phyloP scores from a whole-genome alignment of 2,888 invertebrate genomes.

The Scaptomyza reducta region DNA sequence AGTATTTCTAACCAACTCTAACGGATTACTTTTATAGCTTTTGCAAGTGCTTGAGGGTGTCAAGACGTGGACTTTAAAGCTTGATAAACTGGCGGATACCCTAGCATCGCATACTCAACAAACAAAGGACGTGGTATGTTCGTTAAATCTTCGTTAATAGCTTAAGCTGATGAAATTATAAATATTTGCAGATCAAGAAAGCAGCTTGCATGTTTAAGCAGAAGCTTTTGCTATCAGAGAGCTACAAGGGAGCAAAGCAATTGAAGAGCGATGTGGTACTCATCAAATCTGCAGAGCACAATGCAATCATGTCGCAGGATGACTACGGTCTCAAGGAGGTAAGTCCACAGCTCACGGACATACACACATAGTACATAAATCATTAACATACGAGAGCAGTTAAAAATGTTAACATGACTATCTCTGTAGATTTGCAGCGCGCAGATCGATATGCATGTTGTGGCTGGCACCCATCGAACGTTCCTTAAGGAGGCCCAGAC shows the following conservation, averaged over 20 bases:
- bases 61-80: conserved; percentile 84
- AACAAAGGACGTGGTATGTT: conserved; percentile 82
- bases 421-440: conserved; percentile 88
- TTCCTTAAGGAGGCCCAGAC: conserved; percentile 91
- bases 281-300: conserved; percentile 94
- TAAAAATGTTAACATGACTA: neutral
- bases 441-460: conserved; percentile 87
- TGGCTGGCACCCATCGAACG: conserved; percentile 94
- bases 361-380: neutral
- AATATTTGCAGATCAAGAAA: conserved; percentile 84
- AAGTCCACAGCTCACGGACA: conserved; percentile 47
- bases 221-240: conserved; percentile 91
- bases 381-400: neutral
- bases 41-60: conserved; percentile 79
- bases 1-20: no score
- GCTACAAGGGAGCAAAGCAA: conserved; percentile 88
- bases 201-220: conserved; percentile 93
- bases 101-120: conserved; percentile 82
- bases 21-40: conserved; percentile 52
- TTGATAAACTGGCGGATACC: conserved; percentile 84
- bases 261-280: conserved; percentile 90
- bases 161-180: no score
- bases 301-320: conserved; percentile 92
- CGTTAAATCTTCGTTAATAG: no score
- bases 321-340: conserved; percentile 93